These are phyloP conservation scores for Eriosoma lanigerum DNA, from an alignment of 1,140 invertebrate species.

Conservation along the genomic window DNA sequence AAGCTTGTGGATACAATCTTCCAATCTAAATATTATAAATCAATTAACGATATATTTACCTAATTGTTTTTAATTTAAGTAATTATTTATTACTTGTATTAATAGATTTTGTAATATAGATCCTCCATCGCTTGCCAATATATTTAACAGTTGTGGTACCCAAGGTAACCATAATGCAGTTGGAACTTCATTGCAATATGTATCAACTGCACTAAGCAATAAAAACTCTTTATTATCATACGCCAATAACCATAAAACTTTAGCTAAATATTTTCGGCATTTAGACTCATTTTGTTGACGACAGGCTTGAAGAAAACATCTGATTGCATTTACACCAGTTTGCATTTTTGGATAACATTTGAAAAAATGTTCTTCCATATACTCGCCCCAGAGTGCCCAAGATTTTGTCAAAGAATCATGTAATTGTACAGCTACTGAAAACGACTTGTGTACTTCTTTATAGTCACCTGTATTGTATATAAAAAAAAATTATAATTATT, in stretches of 20 bases:
- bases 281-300: conserved; percentile 94
- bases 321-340: conserved; percentile 84
- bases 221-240: conserved; percentile 87
- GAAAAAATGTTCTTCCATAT: conserved; percentile 80
- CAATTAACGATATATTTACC: not conserved
- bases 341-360: conserved; percentile 69
- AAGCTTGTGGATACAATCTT: conserved; percentile 91
- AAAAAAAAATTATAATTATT: not conserved
- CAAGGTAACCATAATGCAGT: conserved; percentile 94
- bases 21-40: conserved; percentile 69
- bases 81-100: conserved; percentile 66
- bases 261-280: conserved; percentile 92
- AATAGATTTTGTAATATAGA: conserved; percentile 86
- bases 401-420: conserved; percentile 91
- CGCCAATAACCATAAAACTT: conserved; percentile 88
- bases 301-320: conserved; percentile 93
- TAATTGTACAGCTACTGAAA: conserved; percentile 89
- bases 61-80: not conserved
- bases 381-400: conserved; percentile 97
- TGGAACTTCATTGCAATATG: conserved; percentile 90
- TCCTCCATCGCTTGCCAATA: conserved; percentile 86
- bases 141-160: conserved; percentile 93
- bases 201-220: conserved; percentile 85
- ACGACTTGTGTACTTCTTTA: conserved; percentile 94
- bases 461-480: conserved; percentile 66